phyloP scores from a whole-genome alignment of 2,888 invertebrate genomes.

The Archaeoteleia sp. region DNA sequence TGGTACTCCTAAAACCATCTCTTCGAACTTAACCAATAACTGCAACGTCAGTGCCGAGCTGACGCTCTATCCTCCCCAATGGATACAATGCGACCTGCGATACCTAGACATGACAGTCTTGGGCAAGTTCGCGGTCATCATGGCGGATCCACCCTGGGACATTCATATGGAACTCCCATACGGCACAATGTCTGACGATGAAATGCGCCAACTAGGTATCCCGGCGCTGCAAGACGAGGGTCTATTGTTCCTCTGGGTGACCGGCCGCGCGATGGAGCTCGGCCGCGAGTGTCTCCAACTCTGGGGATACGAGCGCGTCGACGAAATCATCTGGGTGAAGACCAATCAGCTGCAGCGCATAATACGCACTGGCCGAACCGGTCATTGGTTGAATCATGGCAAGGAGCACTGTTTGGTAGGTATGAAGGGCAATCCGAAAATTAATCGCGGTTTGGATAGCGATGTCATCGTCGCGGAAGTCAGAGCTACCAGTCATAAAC shows the following conservation, averaged over 20 bases:
- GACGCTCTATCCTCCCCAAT: constrained; percentile 92
- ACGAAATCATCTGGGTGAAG: constrained; percentile 99
- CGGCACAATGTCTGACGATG: constrained; percentile 99
- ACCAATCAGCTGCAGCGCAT: constrained; percentile 98
- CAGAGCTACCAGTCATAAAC: constrained; percentile 97
- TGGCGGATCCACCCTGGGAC: constrained; percentile 99
- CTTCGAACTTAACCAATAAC: constrained; percentile 52
- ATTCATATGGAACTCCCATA: constrained; percentile 99
- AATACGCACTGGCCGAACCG: constrained; percentile 96
- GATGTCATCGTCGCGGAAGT: constrained; percentile 99
- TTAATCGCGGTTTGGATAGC: constrained; percentile 95
- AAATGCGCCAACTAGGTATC: constrained; percentile 96
- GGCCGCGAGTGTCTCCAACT: constrained; percentile 95
- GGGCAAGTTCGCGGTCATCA: constrained; percentile 98
- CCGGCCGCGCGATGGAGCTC: constrained; percentile 96
- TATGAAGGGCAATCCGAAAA: constrained; percentile 94
- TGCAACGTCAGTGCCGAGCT: constrained; percentile 75
- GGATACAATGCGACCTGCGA: constrained; percentile 97
- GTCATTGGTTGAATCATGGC: constrained; percentile 99
- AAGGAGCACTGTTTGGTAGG: constrained; percentile 98
- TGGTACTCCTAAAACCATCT: constrained; percentile 14
- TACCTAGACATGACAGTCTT: constrained; percentile 93
- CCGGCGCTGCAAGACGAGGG: constrained; percentile 97
- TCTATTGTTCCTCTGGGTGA: constrained; percentile 97
- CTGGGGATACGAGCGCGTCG: constrained; percentile 98